Percentiles rank a stretch among this genome's conserved stretches.
Evolutionary conservation across 2,888 invertebrate species (phyloP).

Genomic region (Lagria hirta): DNA sequence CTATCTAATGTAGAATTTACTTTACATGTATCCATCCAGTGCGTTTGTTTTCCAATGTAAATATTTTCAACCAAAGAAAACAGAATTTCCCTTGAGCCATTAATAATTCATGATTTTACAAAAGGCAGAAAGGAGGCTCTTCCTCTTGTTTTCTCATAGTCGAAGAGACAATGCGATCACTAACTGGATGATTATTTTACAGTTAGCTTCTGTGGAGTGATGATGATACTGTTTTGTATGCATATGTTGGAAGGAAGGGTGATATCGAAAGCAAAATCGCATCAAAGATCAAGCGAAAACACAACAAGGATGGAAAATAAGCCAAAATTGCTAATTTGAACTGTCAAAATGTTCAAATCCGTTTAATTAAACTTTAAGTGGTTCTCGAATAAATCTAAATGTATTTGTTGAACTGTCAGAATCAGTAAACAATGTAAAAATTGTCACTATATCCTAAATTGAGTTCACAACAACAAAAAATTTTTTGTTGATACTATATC

Average conservation of each 20-base stretch:
- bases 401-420: too few species aligned
- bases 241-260: slow-evolving; percentile 8
- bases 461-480: too few species aligned
- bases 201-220: slow-evolving; percentile 27
- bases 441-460: too few species aligned
- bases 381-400: too few species aligned
- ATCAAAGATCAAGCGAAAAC: background rate
- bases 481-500: too few species aligned
- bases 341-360: too few species aligned
- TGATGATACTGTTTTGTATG: slow-evolving; percentile 20
- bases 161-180: slow-evolving; percentile 33
- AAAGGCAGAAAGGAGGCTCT: slow-evolving; percentile 37
- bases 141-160: slow-evolving; percentile 28
- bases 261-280: background rate
- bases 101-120: slow-evolving; percentile 45
- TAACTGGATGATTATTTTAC: slow-evolving; percentile 41
- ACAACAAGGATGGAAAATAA: background rate
- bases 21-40: slow-evolving; percentile 18
- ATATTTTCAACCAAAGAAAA: slow-evolving; percentile 32
- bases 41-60: slow-evolving; percentile 18
- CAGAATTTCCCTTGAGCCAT: slow-evolving; percentile 46
- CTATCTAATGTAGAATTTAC: slow-evolving; percentile 26
- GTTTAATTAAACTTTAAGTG: too few species aligned
- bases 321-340: background rate
- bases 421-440: too few species aligned